phyloP scores from a whole-genome alignment of 2,888 invertebrate species.

The Ditylenchus weischeri region DNA sequence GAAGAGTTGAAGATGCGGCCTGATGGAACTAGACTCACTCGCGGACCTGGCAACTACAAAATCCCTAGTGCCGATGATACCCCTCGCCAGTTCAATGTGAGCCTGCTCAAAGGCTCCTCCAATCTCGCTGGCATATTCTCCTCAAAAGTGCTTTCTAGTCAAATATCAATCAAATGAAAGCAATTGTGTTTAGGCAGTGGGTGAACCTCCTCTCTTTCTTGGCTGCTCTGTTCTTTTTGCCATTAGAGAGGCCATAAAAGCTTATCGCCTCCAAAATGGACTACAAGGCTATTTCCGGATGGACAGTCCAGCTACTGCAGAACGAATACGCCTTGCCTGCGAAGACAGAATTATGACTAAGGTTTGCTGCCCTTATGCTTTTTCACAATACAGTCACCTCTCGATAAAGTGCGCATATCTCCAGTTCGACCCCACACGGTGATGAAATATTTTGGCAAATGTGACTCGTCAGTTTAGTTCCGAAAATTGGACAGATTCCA shows the following conservation, averaged over 20 bases:
- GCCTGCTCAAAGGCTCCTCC: constrained; percentile 80
- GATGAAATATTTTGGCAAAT: too few species aligned
- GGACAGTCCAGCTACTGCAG: constrained; percentile 82
- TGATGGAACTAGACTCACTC: constrained; percentile 72
- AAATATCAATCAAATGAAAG: constrained; percentile 3
- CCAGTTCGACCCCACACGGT: too few species aligned
- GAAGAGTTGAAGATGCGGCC: constrained; percentile 86
- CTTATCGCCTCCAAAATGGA: constrained; percentile 73
- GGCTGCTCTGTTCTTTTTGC: constrained; percentile 85
- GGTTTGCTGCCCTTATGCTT: constrained; percentile 13
- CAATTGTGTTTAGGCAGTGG: constrained; percentile 73
- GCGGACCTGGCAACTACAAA: constrained; percentile 90
- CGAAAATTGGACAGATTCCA: too few species aligned
- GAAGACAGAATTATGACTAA: constrained; percentile 66
- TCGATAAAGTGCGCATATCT: too few species aligned
- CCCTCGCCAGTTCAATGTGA: constrained; percentile 85
- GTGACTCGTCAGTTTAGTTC: too few species aligned
- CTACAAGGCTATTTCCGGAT: constrained; percentile 63
- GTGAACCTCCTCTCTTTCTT: constrained; percentile 88
- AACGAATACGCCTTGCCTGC: constrained; percentile 83
- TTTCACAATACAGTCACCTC: too few species aligned
- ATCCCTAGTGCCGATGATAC: constrained; percentile 88
- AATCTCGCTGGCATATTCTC: constrained; percentile 89
- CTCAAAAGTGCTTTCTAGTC: constrained; percentile 72
- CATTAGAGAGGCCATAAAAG: constrained; percentile 75